These are phyloP conservation scores for Oscheius sp. DNA, from an alignment of 2,888 invertebrate species.

Conservation along the genomic window DNA sequence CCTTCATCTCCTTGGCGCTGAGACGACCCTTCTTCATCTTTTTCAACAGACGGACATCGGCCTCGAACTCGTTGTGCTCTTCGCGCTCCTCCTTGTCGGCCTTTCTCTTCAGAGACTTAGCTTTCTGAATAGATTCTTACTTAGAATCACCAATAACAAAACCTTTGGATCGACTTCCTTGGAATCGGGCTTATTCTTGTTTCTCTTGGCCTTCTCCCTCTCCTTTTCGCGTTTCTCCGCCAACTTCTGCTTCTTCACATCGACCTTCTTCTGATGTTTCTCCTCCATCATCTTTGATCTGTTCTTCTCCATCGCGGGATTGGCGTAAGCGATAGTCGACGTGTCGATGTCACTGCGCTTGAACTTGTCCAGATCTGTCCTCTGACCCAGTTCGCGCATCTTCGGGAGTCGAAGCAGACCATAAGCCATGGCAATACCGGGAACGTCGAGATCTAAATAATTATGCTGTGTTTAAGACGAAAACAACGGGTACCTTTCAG, in stretches of 20 bases:
- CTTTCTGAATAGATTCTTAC: neutral
- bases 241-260: slow-evolving; percentile 49
- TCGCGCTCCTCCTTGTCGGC: slow-evolving; percentile 42
- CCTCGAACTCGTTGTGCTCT: slow-evolving; percentile 74
- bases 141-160: neutral
- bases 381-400: slow-evolving; percentile 86
- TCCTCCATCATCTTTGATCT: slow-evolving; percentile 48
- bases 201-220: slow-evolving; percentile 45
- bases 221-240: slow-evolving; percentile 50
- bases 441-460: slow-evolving; percentile 83
- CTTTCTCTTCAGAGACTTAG: slow-evolving; percentile 45
- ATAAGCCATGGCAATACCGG: slow-evolving; percentile 86
- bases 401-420: slow-evolving; percentile 89
- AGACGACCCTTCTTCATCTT: slow-evolving; percentile 76
- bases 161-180: slow-evolving; percentile 39
- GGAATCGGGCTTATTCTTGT: slow-evolving; percentile 37
- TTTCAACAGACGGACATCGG: slow-evolving; percentile 75
- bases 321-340: slow-evolving; percentile 59
- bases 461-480: neutral
- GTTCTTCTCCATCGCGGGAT: slow-evolving; percentile 51
- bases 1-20: slow-evolving; percentile 71
- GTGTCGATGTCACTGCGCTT: slow-evolving; percentile 66
- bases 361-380: slow-evolving; percentile 55
- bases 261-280: slow-evolving; percentile 58
- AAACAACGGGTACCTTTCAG: slow-evolving; percentile 38